A percentile compares a stretch with the other conserved stretches of the same genome.
phyloP scores from a whole-genome alignment of 2,113 vertebrate species.

The Phalacrocorax aristotelis region DNA sequence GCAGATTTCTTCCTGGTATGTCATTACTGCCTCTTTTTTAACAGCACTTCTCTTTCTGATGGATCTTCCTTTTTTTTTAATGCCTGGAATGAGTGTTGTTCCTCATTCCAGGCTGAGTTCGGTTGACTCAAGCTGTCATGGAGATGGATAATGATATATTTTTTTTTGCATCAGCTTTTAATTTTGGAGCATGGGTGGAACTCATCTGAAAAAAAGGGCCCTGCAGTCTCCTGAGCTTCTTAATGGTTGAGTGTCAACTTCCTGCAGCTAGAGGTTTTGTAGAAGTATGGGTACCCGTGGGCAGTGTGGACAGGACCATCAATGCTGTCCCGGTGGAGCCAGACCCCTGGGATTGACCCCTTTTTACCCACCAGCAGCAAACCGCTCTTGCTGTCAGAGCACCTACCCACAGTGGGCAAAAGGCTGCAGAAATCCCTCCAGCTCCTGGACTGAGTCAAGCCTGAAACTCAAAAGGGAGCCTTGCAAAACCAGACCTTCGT shows the following conservation, averaged over 20 bases:
- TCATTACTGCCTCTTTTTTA: constrained; percentile 52
- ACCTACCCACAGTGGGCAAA: background rate
- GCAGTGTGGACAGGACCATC: background rate
- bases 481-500: background rate
- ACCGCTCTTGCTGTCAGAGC: accelerated
- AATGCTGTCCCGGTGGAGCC: background rate
- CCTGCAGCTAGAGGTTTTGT: background rate
- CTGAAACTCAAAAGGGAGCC: background rate
- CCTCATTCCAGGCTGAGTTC: background rate
- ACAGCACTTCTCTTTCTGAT: constrained; percentile 38
- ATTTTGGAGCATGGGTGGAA: constrained; percentile 27
- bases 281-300: background rate
- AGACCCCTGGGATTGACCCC: background rate
- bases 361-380: background rate
- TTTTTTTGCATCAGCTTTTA: constrained; percentile 39
- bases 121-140: constrained; percentile 41
- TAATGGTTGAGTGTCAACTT: background rate
- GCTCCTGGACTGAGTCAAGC: background rate
- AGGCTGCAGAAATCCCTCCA: background rate
- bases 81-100: constrained; percentile 24
- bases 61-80: constrained; percentile 39
- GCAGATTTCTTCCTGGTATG: constrained; percentile 20
- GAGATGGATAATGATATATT: constrained; percentile 36
- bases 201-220: background rate
- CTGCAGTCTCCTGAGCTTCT: background rate